Conservation (phyloP, 2,113 vertebrate species). For the Xiphophorus hellerii region DNA sequence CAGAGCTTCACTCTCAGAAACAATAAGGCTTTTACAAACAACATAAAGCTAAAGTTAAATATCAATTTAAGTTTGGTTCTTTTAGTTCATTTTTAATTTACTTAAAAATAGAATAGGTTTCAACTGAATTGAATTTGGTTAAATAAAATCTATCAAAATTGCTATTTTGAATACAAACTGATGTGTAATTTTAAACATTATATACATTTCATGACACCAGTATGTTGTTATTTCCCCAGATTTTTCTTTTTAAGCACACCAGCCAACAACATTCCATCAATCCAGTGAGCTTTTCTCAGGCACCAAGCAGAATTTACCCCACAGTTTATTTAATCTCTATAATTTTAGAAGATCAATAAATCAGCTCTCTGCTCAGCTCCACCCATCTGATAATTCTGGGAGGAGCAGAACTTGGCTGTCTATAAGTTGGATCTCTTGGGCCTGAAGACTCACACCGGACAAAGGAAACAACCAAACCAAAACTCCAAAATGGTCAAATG, state of each 20-base stretch:
- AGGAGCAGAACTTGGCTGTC: neutral
- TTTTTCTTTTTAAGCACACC: neutral
- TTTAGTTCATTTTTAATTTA: no score
- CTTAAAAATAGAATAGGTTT: no score
- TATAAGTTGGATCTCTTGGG: conserved; percentile 9
- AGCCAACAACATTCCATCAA: neutral
- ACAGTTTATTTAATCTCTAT: neutral
- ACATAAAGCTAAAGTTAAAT: neutral
- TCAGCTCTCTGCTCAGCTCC: neutral
- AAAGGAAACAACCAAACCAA: neutral
- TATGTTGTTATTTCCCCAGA: neutral
- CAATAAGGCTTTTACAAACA: neutral
- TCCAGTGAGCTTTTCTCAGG: neutral
- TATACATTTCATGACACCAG: no score
- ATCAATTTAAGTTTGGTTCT: neutral
- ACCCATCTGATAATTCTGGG: conserved; percentile 30
- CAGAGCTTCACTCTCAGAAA: neutral
- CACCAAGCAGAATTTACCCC: neutral
- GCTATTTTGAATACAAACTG: no score
- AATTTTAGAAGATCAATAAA: neutral
- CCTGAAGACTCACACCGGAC: neutral
- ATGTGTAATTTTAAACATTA: no score
- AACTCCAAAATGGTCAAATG: conserved; percentile 71
- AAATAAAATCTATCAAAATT: no score
- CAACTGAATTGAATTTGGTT: no score